A percentile compares a stretch with the other conserved stretches of the same genome.
Conservation (phyloP, 2,797 vertebrate genomes). For the Argya squamiceps region DNA sequence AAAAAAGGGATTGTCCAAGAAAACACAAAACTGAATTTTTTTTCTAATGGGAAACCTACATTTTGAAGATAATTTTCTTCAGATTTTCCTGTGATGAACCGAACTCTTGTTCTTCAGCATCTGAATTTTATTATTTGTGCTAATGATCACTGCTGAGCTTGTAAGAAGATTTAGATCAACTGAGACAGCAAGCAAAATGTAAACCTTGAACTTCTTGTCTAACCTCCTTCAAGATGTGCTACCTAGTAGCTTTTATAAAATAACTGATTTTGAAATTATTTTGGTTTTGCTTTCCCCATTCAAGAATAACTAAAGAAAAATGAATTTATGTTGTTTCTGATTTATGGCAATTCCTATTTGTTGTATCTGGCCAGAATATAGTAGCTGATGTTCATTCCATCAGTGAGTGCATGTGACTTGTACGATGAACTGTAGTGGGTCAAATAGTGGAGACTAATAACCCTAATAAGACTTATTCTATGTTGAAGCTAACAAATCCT, state of each 20-base stretch:
- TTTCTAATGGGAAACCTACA: neutral
- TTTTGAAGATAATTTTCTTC: conserved; percentile 53
- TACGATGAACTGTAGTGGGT: conserved; percentile 61
- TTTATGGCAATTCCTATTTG: conserved; percentile 46
- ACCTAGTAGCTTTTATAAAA: neutral
- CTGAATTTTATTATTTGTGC: conserved; percentile 59
- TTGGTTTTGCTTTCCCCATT: neutral
- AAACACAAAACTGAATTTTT: neutral
- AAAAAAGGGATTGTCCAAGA: neutral
- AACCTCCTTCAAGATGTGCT: conserved; percentile 20
- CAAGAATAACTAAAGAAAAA: neutral
- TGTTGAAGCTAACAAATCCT: conserved; percentile 77
- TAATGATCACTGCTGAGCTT: conserved; percentile 41
- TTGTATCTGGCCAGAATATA: neutral
- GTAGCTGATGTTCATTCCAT: neutral
- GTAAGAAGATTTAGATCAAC: conserved; percentile 53
- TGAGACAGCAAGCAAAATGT: conserved; percentile 24
- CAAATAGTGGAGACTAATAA: conserved; percentile 75
- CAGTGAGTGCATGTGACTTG: neutral
- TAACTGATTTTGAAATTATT: neutral
- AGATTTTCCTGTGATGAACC: conserved; percentile 30
- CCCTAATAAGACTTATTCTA: conserved; percentile 76
- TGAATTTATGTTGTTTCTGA: neutral
- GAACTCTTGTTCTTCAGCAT: conserved; percentile 29
- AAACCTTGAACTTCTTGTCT: conserved; percentile 39